phyloP scores from a whole-genome alignment of 2,113 vertebrate species.

The Leptosomus discolor region DNA sequence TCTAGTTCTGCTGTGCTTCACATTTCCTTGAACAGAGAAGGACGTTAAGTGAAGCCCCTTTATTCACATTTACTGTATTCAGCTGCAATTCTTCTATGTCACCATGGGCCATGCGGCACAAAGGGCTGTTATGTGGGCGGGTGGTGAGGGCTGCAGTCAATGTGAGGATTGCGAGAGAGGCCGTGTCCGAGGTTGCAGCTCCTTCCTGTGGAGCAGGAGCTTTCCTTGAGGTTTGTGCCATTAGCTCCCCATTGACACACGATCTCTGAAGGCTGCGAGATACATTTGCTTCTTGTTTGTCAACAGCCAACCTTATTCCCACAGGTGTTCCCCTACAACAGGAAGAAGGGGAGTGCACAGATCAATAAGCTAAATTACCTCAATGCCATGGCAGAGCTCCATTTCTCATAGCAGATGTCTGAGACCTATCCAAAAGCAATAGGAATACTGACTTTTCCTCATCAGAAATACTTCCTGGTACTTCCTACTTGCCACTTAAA shows the following conservation, averaged over 20 bases:
- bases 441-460: not conserved
- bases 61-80: not conserved
- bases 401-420: not conserved
- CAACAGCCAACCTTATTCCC: not conserved
- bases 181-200: not conserved
- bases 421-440: not conserved
- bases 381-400: not conserved
- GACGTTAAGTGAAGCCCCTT: not conserved
- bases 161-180: not conserved
- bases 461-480: not conserved
- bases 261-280: not conserved
- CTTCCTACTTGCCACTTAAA: not conserved
- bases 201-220: not conserved
- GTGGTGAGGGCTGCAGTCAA: not conserved
- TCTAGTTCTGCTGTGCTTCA: not conserved
- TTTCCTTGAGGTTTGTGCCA: not conserved
- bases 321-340: not conserved
- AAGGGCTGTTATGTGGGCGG: fast-evolving
- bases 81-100: fast-evolving
- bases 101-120: not conserved
- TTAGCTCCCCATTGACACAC: not conserved
- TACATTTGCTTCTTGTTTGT: not conserved
- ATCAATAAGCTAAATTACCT: not conserved
- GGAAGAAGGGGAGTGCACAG: not conserved
- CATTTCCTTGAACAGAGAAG: not conserved